These are phyloP conservation scores for Rhabdomys dilectus DNA, from an alignment of 2,113 vertebrate genomes.

Conservation along the genomic window DNA sequence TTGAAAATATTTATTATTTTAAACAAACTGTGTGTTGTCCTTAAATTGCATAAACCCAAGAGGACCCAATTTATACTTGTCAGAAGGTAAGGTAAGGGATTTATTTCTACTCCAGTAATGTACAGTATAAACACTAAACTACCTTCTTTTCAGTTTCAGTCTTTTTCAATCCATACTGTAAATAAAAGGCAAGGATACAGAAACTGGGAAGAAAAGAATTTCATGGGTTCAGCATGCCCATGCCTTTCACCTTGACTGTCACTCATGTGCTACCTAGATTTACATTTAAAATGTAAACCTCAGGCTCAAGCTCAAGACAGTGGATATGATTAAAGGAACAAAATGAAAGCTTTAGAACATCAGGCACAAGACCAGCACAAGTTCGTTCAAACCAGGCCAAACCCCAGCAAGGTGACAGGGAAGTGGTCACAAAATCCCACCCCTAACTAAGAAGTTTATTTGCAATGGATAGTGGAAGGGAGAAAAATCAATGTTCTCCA, in stretches of 20 bases:
- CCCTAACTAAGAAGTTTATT: neutral
- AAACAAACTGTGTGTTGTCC: neutral
- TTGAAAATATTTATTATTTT: conserved; percentile 9
- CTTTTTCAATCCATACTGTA: neutral
- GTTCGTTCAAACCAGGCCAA: neutral
- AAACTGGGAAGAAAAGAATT: neutral
- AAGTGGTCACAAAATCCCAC: neutral
- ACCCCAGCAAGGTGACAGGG: neutral
- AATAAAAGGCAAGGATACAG: neutral
- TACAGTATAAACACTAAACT: neutral
- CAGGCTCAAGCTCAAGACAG: neutral
- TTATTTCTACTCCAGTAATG: neutral
- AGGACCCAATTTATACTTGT: neutral
- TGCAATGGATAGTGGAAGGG: neutral
- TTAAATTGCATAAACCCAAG: neutral
- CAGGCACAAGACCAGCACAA: neutral
- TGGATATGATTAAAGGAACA: neutral
- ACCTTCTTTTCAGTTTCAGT: neutral
- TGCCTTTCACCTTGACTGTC: neutral
- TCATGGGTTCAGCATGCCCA: neutral
- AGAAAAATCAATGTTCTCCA: neutral
- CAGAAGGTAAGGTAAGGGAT: neutral
- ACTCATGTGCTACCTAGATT: neutral
- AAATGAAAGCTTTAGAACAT: neutral
- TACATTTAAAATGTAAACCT: neutral